Percentiles rank a stretch among this genome's conserved stretches.
phyloP scores from a whole-genome alignment of 2,888 invertebrate genomes.

The Leptothorax acervorum region DNA sequence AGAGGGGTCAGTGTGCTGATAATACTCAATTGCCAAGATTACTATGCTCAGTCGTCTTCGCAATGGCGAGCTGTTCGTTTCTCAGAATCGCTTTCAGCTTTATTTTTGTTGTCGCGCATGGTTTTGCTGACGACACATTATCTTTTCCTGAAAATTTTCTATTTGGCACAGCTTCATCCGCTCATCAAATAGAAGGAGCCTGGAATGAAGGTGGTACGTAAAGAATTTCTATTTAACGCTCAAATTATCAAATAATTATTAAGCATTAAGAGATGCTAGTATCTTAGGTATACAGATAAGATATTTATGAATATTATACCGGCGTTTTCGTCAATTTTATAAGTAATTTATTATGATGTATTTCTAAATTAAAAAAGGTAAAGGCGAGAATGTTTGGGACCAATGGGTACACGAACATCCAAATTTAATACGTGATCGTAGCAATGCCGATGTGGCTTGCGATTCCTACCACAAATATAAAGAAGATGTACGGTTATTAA shows the following conservation, averaged over 20 bases:
- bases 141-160: conserved; percentile 70
- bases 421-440: conserved; percentile 87
- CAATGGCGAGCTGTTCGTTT: conserved; percentile 10
- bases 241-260: not conserved
- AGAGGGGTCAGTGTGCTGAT: not conserved
- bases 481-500: conserved; percentile 63
- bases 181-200: conserved; percentile 89
- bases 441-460: conserved; percentile 89
- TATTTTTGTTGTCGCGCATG: not conserved
- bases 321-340: conserved; percentile 45
- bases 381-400: conserved; percentile 89
- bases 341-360: conserved; percentile 27
- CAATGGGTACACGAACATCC: conserved; percentile 86
- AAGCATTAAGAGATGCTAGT: not conserved
- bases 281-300: not conserved
- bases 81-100: not conserved
- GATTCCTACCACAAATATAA: conserved; percentile 60
- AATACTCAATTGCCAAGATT: not conserved
- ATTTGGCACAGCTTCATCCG: conserved; percentile 85
- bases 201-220: conserved; percentile 88
- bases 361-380: conserved; percentile 86
- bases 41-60: conserved; percentile 1
- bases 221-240: not conserved
- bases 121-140: not conserved
- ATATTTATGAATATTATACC: not conserved